Conservation (phyloP, 1,140 invertebrate species). For the Sminthurinus signatus region DNA sequence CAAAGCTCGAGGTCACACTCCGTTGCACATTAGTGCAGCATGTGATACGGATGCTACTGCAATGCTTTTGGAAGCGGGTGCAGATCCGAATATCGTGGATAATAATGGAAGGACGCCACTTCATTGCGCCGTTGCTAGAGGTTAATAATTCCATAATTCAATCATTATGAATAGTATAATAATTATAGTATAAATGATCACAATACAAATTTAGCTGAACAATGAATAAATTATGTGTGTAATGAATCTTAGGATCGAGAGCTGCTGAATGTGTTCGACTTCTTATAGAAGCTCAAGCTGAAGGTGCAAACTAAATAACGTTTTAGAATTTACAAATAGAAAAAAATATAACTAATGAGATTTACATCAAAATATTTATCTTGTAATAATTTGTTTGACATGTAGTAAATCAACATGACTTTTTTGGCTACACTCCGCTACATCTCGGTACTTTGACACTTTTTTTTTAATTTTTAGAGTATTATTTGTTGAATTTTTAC, state of each 20-base stretch:
- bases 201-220: neutral
- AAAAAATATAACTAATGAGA: no score
- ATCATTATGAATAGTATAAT: neutral
- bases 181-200: neutral
- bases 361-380: no score
- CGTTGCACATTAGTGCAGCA: constrained; percentile 52
- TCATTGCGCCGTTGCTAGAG: constrained; percentile 42
- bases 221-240: constrained; percentile 50
- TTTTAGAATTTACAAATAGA: no score
- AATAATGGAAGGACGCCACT: constrained; percentile 42
- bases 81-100: constrained; percentile 41
- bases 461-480: no score
- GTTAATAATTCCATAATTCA: constrained; percentile 13
- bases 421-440: constrained; percentile 64
- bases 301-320: constrained; percentile 74
- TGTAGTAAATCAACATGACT: no score
- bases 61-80: constrained; percentile 48
- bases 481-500: no score
- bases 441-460: no score
- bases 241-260: constrained; percentile 63
- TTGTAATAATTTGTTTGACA: no score
- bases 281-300: constrained; percentile 60
- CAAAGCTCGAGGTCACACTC: constrained; percentile 39
- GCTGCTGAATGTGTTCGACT: constrained; percentile 62
- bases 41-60: constrained; percentile 46